Conservation (phyloP, 2,888 invertebrate genomes). For the Lycophotia porphyrea region DNA sequence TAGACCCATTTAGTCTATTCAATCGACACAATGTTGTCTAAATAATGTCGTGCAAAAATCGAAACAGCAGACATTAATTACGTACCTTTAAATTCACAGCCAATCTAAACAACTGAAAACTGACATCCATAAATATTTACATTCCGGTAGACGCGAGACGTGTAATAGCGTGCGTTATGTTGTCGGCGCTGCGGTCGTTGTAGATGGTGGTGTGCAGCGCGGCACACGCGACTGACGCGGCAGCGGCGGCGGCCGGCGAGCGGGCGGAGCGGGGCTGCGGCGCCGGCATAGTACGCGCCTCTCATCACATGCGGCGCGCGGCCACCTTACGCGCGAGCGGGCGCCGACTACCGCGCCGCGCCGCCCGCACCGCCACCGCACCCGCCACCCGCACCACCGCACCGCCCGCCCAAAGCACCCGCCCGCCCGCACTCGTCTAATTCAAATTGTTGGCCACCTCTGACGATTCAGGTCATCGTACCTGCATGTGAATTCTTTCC, state of each 20-base stretch:
- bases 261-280: slow-evolving; percentile 81
- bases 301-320: slow-evolving; percentile 72
- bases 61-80: slow-evolving; percentile 84
- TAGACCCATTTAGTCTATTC: slow-evolving; percentile 68
- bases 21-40: slow-evolving; percentile 62
- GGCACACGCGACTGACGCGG: slow-evolving; percentile 75
- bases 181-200: slow-evolving; percentile 75
- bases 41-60: slow-evolving; percentile 82
- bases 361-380: slow-evolving; percentile 69
- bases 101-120: slow-evolving; percentile 90
- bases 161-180: slow-evolving; percentile 83
- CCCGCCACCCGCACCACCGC: slow-evolving; percentile 58
- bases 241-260: slow-evolving; percentile 75
- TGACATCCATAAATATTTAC: slow-evolving; percentile 90
- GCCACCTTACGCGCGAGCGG: slow-evolving; percentile 72
- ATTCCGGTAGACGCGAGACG: slow-evolving; percentile 85
- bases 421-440: slow-evolving; percentile 79
- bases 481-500: slow-evolving; percentile 82
- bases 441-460: slow-evolving; percentile 87
- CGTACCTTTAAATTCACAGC: slow-evolving; percentile 90
- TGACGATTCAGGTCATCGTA: slow-evolving; percentile 87
- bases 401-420: slow-evolving; percentile 70
- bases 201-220: slow-evolving; percentile 74
- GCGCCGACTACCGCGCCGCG: slow-evolving; percentile 75
- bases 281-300: slow-evolving; percentile 85